Percentiles rank a stretch among this genome's conserved stretches.
Conservation (phyloP, 2,797 vertebrate genomes). For the Arctocebus calabarensis region DNA sequence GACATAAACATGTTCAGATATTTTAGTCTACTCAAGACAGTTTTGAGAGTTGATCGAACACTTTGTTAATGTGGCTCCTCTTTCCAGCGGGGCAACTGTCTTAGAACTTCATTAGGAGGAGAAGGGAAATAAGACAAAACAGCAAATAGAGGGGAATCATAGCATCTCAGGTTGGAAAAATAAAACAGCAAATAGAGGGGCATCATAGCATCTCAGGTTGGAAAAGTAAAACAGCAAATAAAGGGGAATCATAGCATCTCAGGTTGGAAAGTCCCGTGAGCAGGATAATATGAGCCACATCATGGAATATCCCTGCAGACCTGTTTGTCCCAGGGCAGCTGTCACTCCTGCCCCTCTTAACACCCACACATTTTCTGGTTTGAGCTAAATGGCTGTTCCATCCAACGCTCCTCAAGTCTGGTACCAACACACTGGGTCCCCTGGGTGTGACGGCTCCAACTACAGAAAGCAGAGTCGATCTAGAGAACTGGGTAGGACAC, state of each 20-base stretch:
- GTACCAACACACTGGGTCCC: not conserved
- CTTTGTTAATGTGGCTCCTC: constrained; percentile 4
- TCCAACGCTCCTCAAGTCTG: not conserved
- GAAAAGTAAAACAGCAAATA: too few species aligned
- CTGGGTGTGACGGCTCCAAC: not conserved
- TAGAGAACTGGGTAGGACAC: not conserved
- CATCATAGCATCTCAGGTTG: not conserved
- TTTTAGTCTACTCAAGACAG: constrained; percentile 39
- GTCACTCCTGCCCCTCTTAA: not conserved
- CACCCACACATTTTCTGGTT: not conserved
- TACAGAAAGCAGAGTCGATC: not conserved
- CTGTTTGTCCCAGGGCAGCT: not conserved
- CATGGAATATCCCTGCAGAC: not conserved
- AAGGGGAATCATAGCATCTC: not conserved
- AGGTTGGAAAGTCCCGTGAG: not conserved
- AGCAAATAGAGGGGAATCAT: not conserved
- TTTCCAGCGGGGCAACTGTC: not conserved
- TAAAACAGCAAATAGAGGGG: not conserved
- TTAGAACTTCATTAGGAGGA: constrained; percentile 24
- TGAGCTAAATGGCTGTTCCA: not conserved
- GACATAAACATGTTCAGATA: not conserved
- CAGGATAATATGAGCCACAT: not conserved
- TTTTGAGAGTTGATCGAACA: constrained; percentile 46
- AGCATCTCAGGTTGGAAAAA: not conserved
- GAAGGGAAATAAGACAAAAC: not conserved